phyloP scores from a whole-genome alignment of 2,113 vertebrate species.

The Sakesphorus luctuosus region DNA sequence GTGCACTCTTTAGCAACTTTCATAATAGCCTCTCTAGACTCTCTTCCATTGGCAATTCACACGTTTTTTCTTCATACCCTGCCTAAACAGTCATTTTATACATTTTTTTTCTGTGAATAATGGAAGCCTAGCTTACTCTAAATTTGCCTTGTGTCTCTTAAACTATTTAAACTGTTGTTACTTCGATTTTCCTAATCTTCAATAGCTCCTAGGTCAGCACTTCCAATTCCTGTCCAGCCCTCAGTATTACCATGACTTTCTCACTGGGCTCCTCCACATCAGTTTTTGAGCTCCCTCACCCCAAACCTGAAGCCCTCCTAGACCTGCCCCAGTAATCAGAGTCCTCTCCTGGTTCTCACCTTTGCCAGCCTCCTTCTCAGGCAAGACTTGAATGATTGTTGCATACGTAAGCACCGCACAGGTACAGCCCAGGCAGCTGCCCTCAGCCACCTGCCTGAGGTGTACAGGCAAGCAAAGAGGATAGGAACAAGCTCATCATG shows the following conservation, averaged over 20 bases:
- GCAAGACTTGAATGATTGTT: neutral
- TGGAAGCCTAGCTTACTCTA: neutral
- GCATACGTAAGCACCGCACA: neutral
- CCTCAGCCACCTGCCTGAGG: neutral
- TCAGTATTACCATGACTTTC: neutral
- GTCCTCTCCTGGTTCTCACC: neutral
- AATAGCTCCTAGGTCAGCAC: neutral
- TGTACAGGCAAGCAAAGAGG: neutral
- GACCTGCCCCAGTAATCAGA: neutral
- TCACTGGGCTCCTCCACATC: neutral
- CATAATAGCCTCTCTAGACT: neutral
- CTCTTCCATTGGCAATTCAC: neutral
- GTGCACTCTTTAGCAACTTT: neutral
- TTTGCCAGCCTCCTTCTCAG: neutral
- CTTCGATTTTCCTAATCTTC: neutral
- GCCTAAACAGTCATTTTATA: neutral
- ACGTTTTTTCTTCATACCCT: neutral
- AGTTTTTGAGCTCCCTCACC: neutral
- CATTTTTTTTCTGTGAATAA: neutral
- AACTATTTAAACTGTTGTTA: neutral
- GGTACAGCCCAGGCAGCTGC: neutral
- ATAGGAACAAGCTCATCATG: fast-evolving
- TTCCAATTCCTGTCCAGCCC: neutral
- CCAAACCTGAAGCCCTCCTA: neutral
- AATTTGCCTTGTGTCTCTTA: neutral